phyloP scores from a whole-genome alignment of 2,888 invertebrate species.

The Acanthosoma haemorrhoidale region DNA sequence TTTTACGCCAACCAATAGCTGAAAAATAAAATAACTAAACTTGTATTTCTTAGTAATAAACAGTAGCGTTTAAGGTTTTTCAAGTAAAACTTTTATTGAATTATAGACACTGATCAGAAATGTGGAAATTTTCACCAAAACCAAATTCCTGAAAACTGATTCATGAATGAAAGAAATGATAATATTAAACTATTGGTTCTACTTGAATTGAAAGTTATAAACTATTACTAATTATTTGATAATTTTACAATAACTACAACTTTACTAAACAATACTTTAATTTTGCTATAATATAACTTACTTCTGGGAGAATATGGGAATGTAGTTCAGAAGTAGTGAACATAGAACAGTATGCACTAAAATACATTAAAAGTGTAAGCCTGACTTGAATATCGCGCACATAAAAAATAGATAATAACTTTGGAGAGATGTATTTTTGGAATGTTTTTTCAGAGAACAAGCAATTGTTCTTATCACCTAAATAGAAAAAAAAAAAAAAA shows the following conservation, averaged over 20 bases:
- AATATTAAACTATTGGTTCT: too few relatives aligned
- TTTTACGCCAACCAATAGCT: constrained; percentile 78
- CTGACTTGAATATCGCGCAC: constrained; percentile 81
- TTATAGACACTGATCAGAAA: too few relatives aligned
- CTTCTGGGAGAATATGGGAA: constrained; percentile 76
- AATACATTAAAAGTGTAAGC: constrained; percentile 69
- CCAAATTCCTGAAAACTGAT: too few relatives aligned
- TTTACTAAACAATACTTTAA: too few relatives aligned
- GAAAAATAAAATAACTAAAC: constrained; percentile 44
- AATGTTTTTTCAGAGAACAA: constrained; percentile 65
- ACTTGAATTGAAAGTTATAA: too few relatives aligned
- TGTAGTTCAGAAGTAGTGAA: constrained; percentile 73
- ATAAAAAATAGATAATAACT: constrained; percentile 71
- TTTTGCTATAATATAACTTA: constrained; percentile 46
- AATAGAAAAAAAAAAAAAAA: neutral
- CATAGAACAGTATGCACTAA: constrained; percentile 66
- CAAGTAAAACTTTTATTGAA: too few relatives aligned
- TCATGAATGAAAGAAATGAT: too few relatives aligned
- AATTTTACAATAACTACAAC: too few relatives aligned
- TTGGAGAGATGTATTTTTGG: constrained; percentile 68
- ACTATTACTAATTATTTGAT: too few relatives aligned
- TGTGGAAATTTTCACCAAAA: too few relatives aligned
- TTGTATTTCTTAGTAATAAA: too few relatives aligned
- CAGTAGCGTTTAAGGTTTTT: too few relatives aligned
- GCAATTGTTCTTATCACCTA: constrained; percentile 31